Evolutionary conservation across 2,888 invertebrate genomes (phyloP), one percentile per base, ranked within the genome.

Genomic region (Drosophila merina): DNA sequence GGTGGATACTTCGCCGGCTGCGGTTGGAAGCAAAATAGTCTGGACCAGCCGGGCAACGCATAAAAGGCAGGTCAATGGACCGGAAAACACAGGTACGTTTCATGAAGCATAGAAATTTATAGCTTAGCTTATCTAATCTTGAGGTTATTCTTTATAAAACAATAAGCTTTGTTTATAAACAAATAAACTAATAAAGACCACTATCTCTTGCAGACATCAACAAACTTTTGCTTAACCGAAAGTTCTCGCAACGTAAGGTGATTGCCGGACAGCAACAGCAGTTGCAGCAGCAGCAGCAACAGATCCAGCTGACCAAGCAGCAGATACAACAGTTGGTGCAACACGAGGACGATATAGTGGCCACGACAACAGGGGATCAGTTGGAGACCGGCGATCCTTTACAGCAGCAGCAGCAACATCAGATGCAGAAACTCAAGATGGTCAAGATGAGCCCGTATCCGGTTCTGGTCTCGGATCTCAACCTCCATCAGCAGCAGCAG

Each of bases 401-500:
- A 56, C 74, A 77, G 4, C 77, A 77, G 26, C 75, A 60, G 44
- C 78, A 80, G 7, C 77, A 79, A 12, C 82, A 80, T 14, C 85
- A 81, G 28, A 52, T 82, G 47, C 90, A 90, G 63, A 90, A 89
- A 75, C 76, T 90, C 57, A 91, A 91, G 79, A 91, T 90, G 48
- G 89, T 91, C 9, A 91, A 91, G 72, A 90, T 92, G 89, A 79
- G 90, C 3, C 86, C 86, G 49, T 90, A 90, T 62, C 91, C 91
- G 12, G 71, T 91, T 38, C 79, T 91, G 4, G 91, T 91, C 4
- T 89, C 91, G 25, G 92, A 91, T 67, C 75, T 91, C 10, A 90
- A 89, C 79, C 51, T 89, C 45, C 89, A 85, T 54, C 88, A 74
- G 48, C 84, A 75, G 10, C 56, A 56, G 25, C 33, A 60, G 66